phyloP scores from a whole-genome alignment of 2,113 vertebrate genomes.

The Oplegnathus fasciatus region DNA sequence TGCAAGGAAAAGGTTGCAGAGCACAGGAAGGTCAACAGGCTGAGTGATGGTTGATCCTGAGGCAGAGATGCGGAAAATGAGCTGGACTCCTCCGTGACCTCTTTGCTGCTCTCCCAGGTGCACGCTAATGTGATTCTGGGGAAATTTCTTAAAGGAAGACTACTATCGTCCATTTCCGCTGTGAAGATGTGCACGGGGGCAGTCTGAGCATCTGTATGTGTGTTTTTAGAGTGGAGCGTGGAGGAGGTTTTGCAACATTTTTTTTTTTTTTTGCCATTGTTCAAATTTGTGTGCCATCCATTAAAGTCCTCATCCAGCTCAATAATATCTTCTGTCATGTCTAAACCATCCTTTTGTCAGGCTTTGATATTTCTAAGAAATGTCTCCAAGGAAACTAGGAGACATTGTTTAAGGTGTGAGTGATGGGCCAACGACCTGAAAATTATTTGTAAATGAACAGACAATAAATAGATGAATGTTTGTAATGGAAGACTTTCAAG shows the following conservation, averaged over 20 bases:
- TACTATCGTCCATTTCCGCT: background rate
- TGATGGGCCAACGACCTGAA: too few species aligned
- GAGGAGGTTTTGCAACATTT: background rate
- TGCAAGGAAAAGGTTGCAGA: slow-evolving; percentile 17
- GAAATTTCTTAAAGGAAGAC: slow-evolving; percentile 35
- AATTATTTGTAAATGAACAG: background rate
- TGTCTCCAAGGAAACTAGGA: background rate
- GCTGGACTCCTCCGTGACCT: slow-evolving; percentile 51
- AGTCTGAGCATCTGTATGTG: background rate
- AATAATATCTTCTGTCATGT: background rate
- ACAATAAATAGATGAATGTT: background rate
- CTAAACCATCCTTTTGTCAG: background rate
- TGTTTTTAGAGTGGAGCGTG: slow-evolving; percentile 1
- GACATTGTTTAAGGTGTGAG: background rate
- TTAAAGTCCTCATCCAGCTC: background rate
- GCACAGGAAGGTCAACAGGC: slow-evolving; percentile 42
- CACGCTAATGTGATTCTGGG: slow-evolving; percentile 57
- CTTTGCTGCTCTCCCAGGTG: slow-evolving; percentile 9
- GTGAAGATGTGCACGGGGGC: background rate
- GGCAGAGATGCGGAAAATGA: slow-evolving; percentile 66
- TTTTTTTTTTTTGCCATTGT: too few species aligned
- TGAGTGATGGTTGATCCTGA: slow-evolving; percentile 40
- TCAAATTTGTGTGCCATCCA: slow-evolving; percentile 1
- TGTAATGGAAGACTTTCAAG: background rate
- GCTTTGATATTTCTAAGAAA: slow-evolving; percentile 4